Evolutionary conservation across 2,797 vertebrate species (phyloP).

Genomic region (Sebastes hubbsi): DNA sequence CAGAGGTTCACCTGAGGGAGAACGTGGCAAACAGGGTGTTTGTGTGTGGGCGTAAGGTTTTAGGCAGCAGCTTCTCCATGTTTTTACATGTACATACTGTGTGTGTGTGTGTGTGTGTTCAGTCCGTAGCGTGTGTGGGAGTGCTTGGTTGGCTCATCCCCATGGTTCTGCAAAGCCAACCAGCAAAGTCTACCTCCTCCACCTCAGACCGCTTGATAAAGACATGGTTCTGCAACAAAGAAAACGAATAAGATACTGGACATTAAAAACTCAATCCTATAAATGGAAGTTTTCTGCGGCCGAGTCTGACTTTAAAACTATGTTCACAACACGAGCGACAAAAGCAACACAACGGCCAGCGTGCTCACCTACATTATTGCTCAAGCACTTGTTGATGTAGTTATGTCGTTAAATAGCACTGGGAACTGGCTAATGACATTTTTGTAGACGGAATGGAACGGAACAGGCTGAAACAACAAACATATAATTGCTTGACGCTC

Average conservation of each 20-base stretch:
- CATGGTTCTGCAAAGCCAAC: slow-evolving; percentile 90
- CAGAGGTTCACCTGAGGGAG: slow-evolving; percentile 40
- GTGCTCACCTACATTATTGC: neutral
- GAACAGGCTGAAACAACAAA: neutral
- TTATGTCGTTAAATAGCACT: neutral
- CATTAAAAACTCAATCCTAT: neutral
- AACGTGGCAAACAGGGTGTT: slow-evolving; percentile 6
- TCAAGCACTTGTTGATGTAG: neutral
- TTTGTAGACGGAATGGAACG: neutral
- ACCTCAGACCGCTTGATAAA: slow-evolving; percentile 91
- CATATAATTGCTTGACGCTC: neutral
- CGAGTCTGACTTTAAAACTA: neutral
- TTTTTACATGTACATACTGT: slow-evolving; percentile 23
- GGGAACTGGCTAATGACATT: neutral
- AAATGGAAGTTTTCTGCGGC: neutral
- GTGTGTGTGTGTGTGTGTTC: slow-evolving; percentile 17
- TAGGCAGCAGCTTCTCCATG: slow-evolving; percentile 28
- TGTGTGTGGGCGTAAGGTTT: slow-evolving; percentile 2
- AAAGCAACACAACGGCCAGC: too few species aligned
- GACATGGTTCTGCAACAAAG: slow-evolving; percentile 83
- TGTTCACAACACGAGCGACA: neutral
- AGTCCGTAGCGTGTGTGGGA: slow-evolving; percentile 83
- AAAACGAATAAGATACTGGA: neutral
- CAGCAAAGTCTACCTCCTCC: slow-evolving; percentile 90
- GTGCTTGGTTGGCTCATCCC: slow-evolving; percentile 89